phyloP scores from a whole-genome alignment of 2,888 invertebrate species.

The Agrochola lychnidis region DNA sequence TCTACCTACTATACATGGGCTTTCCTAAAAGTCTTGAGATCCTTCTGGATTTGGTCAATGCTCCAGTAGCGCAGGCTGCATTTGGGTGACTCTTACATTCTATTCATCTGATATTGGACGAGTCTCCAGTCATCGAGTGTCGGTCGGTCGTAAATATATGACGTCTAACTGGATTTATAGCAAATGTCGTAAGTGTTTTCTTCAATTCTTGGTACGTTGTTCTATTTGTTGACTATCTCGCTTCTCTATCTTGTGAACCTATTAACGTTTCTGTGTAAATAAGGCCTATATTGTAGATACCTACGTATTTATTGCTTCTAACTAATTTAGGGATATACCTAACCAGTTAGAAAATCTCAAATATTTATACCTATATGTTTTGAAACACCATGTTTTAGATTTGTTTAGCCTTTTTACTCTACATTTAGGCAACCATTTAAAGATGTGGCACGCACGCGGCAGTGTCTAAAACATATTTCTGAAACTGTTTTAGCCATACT shows the following conservation, averaged over 20 bases:
- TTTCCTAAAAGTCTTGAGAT: background rate
- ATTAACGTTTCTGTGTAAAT: background rate
- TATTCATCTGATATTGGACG: background rate
- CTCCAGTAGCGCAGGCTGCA: background rate
- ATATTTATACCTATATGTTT: background rate
- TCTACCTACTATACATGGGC: background rate
- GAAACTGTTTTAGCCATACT: slow-evolving; percentile 12
- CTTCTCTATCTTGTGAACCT: background rate
- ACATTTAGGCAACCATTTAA: background rate
- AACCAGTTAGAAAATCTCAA: background rate
- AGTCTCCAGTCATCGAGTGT: background rate
- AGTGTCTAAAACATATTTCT: background rate
- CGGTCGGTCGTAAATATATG: slow-evolving; percentile 1
- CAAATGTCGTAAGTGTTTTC: background rate
- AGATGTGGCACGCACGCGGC: background rate
- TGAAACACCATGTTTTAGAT: background rate
- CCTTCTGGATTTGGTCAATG: background rate
- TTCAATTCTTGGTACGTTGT: background rate
- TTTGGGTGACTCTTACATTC: background rate
- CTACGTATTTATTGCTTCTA: background rate
- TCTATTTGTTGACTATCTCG: background rate
- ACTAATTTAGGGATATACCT: background rate
- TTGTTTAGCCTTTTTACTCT: background rate
- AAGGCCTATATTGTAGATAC: too few species aligned
- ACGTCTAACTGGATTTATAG: background rate